Evolutionary conservation across 2,888 invertebrate species (phyloP), one percentile per base, ranked within the genome.

Genomic region (Apeira syringaria): DNA sequence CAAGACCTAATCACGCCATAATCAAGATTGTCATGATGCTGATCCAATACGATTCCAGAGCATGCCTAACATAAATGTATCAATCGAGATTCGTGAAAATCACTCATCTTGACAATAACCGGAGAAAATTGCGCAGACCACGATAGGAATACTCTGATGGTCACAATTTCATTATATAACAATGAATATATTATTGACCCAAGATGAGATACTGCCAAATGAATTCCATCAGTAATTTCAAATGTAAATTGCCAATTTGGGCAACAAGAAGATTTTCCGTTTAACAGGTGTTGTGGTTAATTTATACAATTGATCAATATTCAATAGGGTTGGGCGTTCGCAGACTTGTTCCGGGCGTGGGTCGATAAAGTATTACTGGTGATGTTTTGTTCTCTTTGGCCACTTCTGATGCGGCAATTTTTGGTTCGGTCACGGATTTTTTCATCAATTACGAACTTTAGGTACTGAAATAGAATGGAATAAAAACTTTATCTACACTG

Each of bases 181-280:
- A 5, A 15, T 15, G 4, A 15, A 15, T 15, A 15, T 15, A 15
- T 15, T 15, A 15, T 15, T 3, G 15, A 15, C 15, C 31, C 10
- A 13, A 43, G 36, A 15, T 22, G 9, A 12, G 11, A 3, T 37
- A 37, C 37, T 36, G 32, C 11, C 13, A 9, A 17, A n/a, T 35
- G 26, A 33, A 39, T 34, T 30, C 39, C 30, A 17, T 55, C 56
- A 62, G 64, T 71, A 70, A 74, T 76, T 77, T 68, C 61, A 60
- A 71, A 80, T 80, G 78, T 73, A 80, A 79, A 80, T 80, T 74
- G 74, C 46, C 78, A 76, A 78, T 80, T 77, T 74, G 64, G 66
- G 53, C 54, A 64, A 71, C 70, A 72, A 68, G 68, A 70, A 72
- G 67, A 77, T 71, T 74, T 68, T 58, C 61, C 61, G 63, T 67